These are phyloP conservation scores for Aproaerema taeniolella DNA, from an alignment of 2,888 invertebrate genomes.

Conservation along the genomic window DNA sequence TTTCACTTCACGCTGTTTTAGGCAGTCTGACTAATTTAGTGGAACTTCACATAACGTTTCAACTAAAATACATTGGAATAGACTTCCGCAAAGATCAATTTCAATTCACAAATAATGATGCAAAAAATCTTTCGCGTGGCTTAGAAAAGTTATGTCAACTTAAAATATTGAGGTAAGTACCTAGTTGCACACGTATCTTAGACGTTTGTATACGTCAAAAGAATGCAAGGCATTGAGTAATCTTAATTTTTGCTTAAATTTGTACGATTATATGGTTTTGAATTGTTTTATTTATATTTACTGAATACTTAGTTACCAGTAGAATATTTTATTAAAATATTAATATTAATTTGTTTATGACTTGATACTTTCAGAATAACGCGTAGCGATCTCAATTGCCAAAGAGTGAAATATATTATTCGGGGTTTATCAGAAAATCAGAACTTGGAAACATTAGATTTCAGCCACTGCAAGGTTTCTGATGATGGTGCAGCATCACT, in stretches of 20 bases:
- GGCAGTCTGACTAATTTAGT: slow-evolving; percentile 59
- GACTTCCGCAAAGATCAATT: slow-evolving; percentile 66
- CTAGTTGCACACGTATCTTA: no score
- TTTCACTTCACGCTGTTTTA: slow-evolving; percentile 66
- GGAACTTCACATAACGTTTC: slow-evolving; percentile 63
- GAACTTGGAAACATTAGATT: slow-evolving; percentile 75
- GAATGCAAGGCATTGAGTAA: no score
- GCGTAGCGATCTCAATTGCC: slow-evolving; percentile 65
- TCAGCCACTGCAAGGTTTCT: slow-evolving; percentile 80
- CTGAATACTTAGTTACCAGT: no score
- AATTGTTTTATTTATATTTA: no score
- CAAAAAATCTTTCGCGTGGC: slow-evolving; percentile 59
- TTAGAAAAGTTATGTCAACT: slow-evolving; percentile 57
- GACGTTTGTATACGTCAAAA: no score
- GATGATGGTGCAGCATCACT: slow-evolving; percentile 79
- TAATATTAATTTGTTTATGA: neutral
- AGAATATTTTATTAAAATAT: neutral
- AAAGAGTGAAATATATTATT: slow-evolving; percentile 59
- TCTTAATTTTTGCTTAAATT: no score
- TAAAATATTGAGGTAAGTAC: slow-evolving; percentile 47
- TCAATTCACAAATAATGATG: slow-evolving; percentile 69
- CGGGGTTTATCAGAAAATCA: slow-evolving; percentile 54
- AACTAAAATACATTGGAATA: slow-evolving; percentile 48
- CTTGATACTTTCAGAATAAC: slow-evolving; percentile 62
- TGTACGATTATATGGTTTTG: no score